phyloP scores from a whole-genome alignment of 30 jellyfish, hydroid and myxozoan genomes.

The Hydractinia symbiolongicarpus region DNA sequence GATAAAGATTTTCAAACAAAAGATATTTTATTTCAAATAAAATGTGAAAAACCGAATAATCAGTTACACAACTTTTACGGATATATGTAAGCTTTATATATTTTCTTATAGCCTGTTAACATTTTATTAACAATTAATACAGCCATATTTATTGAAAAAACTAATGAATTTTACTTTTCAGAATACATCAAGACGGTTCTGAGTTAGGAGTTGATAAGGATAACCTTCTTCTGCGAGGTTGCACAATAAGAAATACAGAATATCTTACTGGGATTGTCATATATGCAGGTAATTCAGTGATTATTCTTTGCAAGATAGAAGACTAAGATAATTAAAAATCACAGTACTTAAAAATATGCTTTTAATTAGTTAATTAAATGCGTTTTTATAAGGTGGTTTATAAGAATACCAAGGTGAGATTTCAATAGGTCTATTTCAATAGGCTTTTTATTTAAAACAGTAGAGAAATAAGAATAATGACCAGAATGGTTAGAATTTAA shows the following conservation, averaged over 20 bases:
- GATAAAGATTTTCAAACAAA: slow-evolving; percentile 7
- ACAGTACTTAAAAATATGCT: not conserved
- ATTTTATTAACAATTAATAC: too few relatives aligned
- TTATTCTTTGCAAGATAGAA: not conserved
- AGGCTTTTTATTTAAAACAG: too few relatives aligned
- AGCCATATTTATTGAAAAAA: too few relatives aligned
- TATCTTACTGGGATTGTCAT: slow-evolving; percentile 79
- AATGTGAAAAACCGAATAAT: slow-evolving; percentile 90
- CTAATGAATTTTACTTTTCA: not conserved
- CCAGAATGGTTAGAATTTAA: too few relatives aligned
- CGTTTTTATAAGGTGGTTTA: too few relatives aligned
- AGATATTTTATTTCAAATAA: slow-evolving; percentile 33
- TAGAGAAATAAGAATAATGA: too few relatives aligned
- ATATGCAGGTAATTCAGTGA: slow-evolving; percentile 71
- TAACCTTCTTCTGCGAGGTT: slow-evolving; percentile 90
- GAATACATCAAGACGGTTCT: slow-evolving; percentile 59
- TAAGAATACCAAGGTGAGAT: too few relatives aligned
- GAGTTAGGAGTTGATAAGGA: slow-evolving; percentile 47
- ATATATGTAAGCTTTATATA: slow-evolving; percentile 52
- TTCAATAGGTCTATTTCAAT: too few relatives aligned
- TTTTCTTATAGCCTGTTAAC: too few relatives aligned
- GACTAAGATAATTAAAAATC: not conserved
- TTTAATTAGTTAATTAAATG: not conserved
- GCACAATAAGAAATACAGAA: slow-evolving; percentile 70
- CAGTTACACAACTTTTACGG: slow-evolving; percentile 77